A percentile compares a stretch with the other conserved stretches of the same genome.
Conservation (phyloP, 2,113 vertebrate genomes). For the Nannobrachium achirus region DNA sequence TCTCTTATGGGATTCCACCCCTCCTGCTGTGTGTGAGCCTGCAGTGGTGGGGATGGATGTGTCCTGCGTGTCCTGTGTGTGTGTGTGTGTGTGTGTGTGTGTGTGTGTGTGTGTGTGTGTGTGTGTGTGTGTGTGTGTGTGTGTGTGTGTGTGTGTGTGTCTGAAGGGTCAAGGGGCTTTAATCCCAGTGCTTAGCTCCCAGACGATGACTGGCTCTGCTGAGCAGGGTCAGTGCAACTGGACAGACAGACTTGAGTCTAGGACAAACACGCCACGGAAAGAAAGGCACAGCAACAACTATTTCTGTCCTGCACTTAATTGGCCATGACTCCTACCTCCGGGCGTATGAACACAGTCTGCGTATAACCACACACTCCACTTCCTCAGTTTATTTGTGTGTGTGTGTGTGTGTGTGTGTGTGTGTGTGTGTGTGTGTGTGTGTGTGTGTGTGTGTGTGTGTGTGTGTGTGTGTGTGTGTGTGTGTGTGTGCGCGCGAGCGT, state of each 20-base stretch:
- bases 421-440: constrained; percentile 21
- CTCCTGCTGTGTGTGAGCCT: constrained; percentile 66
- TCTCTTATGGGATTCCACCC: constrained; percentile 68
- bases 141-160: constrained; percentile 19
- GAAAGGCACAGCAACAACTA: constrained; percentile 59
- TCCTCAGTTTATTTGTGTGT: constrained; percentile 61
- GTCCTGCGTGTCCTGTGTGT: constrained; percentile 33
- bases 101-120: constrained; percentile 14
- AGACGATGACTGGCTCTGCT: constrained; percentile 60
- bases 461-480: background rate
- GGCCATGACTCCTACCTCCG: constrained; percentile 70
- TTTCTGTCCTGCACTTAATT: constrained; percentile 77
- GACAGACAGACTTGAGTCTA: constrained; percentile 65
- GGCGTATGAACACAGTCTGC: constrained; percentile 62
- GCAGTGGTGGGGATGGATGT: constrained; percentile 50
- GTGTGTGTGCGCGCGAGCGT: constrained; percentile 7
- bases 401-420: constrained; percentile 15
- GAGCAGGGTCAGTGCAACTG: constrained; percentile 68
- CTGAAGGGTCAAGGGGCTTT: constrained; percentile 50
- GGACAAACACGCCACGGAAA: constrained; percentile 62
- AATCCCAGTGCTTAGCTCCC: constrained; percentile 71
- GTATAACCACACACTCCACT: constrained; percentile 64
- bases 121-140: constrained; percentile 14
- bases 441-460: constrained; percentile 19
- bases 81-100: constrained; percentile 30